Conservation (phyloP, 2,888 invertebrate genomes). For the Apotomis turbidana region DNA sequence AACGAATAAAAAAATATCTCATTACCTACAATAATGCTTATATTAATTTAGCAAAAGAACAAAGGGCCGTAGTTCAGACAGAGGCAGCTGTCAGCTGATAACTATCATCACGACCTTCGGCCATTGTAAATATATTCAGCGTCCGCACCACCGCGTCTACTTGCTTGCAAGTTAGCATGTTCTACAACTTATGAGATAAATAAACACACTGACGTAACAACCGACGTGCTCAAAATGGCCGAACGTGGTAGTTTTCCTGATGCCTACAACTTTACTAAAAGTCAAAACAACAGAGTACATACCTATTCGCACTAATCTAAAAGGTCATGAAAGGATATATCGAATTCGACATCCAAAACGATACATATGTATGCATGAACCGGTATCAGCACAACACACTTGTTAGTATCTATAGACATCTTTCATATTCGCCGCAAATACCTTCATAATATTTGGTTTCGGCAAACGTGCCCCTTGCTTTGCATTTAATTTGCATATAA, state of each 20-base stretch:
- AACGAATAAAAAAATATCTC: conserved; percentile 15
- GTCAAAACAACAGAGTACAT: conserved; percentile 6
- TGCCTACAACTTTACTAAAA: conserved; percentile 11
- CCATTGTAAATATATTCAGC: conserved; percentile 30
- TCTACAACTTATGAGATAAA: conserved; percentile 53
- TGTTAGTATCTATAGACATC: too few relatives aligned
- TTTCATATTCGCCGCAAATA: conserved; percentile 12
- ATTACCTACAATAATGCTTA: conserved; percentile 7
- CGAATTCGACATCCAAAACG: too few relatives aligned
- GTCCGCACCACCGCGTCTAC: conserved; percentile 26
- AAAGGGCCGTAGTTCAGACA: conserved; percentile 18
- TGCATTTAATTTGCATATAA: conserved; percentile 39
- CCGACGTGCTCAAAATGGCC: conserved; percentile 29
- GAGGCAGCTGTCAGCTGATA: conserved; percentile 25
- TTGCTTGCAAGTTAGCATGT: conserved; percentile 47
- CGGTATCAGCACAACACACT: too few relatives aligned
- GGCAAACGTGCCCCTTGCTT: conserved; percentile 20
- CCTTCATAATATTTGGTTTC: conserved; percentile 19
- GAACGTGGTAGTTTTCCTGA: conserved; percentile 31
- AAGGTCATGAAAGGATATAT: not conserved
- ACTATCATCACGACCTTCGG: conserved; percentile 36
- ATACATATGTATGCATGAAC: too few relatives aligned
- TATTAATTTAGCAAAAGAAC: conserved; percentile 6
- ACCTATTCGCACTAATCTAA: too few relatives aligned
- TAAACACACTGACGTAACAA: conserved; percentile 52